Evolutionary conservation across 2,113 vertebrate genomes (phyloP).

Genomic region (Cyanistes caeruleus): DNA sequence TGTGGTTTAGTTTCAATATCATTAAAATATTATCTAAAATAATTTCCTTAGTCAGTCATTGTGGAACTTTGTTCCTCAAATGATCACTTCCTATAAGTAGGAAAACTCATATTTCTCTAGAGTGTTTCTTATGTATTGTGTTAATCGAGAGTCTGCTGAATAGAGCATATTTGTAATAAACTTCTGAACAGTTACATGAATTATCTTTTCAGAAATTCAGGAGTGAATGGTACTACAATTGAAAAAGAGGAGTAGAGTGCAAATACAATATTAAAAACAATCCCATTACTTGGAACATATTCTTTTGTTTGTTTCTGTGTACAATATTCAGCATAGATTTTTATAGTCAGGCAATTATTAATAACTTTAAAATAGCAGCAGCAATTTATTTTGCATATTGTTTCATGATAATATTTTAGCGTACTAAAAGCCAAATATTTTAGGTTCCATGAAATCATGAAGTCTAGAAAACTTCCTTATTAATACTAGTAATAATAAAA

Average conservation of each 20-base stretch:
- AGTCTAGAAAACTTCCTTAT: not conserved
- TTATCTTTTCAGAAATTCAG: not conserved
- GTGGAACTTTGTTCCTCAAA: not conserved
- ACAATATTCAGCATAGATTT: not conserved
- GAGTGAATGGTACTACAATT: not conserved
- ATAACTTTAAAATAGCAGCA: not conserved
- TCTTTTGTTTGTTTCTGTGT: not conserved
- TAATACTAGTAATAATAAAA: not conserved
- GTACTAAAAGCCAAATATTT: not conserved
- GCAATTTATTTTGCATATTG: not conserved
- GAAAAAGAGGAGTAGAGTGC: not conserved
- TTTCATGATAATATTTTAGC: not conserved
- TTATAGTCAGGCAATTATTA: not conserved
- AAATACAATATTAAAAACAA: not conserved
- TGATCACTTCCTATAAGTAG: not conserved
- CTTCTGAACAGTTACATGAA: not conserved
- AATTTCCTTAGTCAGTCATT: not conserved
- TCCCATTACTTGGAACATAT: not conserved
- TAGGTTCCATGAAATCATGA: not conserved
- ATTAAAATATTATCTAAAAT: not conserved
- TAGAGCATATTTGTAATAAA: not conserved
- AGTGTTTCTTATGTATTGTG: not conserved
- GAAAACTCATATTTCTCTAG: not conserved
- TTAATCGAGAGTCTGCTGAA: not conserved
- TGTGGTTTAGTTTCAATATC: not conserved